Conservation (phyloP, 2,113 vertebrate species). For the Solenodon paradoxus region DNA sequence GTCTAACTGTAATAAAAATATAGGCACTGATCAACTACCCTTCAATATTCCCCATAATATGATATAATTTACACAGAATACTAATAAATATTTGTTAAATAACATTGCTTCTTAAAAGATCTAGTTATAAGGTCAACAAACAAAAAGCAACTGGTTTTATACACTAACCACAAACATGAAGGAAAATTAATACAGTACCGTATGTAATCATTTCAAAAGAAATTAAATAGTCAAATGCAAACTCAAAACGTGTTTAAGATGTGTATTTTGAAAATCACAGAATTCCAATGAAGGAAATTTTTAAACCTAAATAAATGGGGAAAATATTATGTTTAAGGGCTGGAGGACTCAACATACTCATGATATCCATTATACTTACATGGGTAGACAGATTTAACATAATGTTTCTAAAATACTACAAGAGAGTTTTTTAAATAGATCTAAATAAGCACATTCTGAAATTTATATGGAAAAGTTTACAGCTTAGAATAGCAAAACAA, state of each 20-base stretch:
- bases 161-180: background rate
- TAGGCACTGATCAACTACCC: background rate
- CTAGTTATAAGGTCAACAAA: background rate
- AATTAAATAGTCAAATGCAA: background rate
- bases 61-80: background rate
- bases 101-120: background rate
- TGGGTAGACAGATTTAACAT: background rate
- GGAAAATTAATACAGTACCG: background rate
- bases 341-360: background rate
- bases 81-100: background rate
- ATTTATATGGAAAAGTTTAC: background rate
- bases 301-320: background rate
- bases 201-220: background rate
- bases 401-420: background rate
- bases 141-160: constrained; percentile 19
- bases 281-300: background rate
- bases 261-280: background rate
- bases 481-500: background rate
- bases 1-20: background rate
- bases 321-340: background rate
- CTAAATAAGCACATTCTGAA: background rate
- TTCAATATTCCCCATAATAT: background rate
- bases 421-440: background rate
- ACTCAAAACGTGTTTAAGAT: background rate
- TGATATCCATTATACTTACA: background rate